Evolutionary conservation across 2,888 invertebrate genomes (phyloP), one percentile per base, ranked within the genome.

Genomic region (Nomada fabriciana): DNA sequence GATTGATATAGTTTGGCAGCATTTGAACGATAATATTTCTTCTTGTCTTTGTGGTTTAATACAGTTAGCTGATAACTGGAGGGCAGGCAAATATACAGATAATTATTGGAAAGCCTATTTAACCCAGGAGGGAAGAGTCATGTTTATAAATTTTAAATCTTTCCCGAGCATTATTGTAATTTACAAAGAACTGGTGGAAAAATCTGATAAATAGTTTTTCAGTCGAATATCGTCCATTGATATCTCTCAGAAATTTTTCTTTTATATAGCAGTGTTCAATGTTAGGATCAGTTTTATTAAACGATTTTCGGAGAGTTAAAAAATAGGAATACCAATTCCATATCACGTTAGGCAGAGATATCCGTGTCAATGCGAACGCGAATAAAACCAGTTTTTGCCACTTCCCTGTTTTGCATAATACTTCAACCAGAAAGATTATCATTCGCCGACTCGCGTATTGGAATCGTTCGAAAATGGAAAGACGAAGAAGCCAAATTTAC

Each of bases 1-100:
- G 77, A 78, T 78, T 36, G 78, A 52, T 47, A 63, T 47, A 29
- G 63, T 79, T 71, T 79, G 80, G 80, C 80, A 80, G 80, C 70
- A 43, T 79, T 63, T 36, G 43, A 42, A 55, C 70, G 70, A 55
- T 61, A 53, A 42, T 57, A 63, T 18, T 42, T 61, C 70, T 23
- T 52, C 42, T 65, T 23, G 53, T 18, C 57, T 63, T n/a, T 25
- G 18, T 42, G n/a, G 18, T 55, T 25, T 47, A n/a, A 43, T 55
- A 18, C 43, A 55, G n/a, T 29, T 36, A 18, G 52, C n/a, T 29
- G 60, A 20, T 20, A 25, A 29, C 23, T 5, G 29, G 29, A 20
- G 4, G 18, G 59, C 2, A 25, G 11, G 29, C 4, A 53, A 29
- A 60, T 25, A 18, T 52, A 42, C 52, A 42, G 74, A 29, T 52